These are phyloP conservation scores for Diplosoma virens DNA, from an alignment of 23 tunicate genomes.

Conservation along the genomic window DNA sequence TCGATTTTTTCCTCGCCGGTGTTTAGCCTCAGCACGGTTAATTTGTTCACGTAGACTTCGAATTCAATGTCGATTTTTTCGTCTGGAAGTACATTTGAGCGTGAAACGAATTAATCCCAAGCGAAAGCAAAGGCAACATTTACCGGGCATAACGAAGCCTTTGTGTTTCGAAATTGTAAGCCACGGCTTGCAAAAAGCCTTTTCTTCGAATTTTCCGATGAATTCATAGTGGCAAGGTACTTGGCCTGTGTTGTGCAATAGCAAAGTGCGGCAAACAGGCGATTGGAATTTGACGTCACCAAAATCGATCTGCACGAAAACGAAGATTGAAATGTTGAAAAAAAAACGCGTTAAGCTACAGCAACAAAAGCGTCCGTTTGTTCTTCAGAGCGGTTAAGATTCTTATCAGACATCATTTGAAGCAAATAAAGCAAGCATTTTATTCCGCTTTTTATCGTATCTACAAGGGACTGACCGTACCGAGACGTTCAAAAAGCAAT, in stretches of 20 bases:
- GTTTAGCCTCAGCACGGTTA: slow-evolving; percentile 46
- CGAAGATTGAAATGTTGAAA: too few relatives aligned
- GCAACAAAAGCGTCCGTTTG: too few relatives aligned
- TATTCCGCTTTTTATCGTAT: too few relatives aligned
- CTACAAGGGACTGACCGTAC: too few relatives aligned
- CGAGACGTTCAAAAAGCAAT: too few relatives aligned
- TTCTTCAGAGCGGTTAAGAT: too few relatives aligned
- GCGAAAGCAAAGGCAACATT: too few relatives aligned
- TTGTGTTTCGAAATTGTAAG: slow-evolving; percentile 46
- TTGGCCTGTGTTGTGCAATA: slow-evolving; percentile 61
- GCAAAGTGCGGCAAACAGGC: slow-evolving; percentile 19
- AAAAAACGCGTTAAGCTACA: too few relatives aligned
- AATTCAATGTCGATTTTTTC: slow-evolving; percentile 65
- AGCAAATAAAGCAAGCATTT: too few relatives aligned
- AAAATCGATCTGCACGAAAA: slow-evolving; percentile 58
- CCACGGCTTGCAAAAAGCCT: slow-evolving; percentile 58
- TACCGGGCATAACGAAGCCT: slow-evolving; percentile 72
- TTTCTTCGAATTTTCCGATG: slow-evolving; percentile 36
- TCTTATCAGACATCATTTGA: too few relatives aligned
- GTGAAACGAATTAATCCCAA: too few relatives aligned
- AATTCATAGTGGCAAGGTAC: slow-evolving; percentile 84
- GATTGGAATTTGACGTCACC: slow-evolving; percentile 51
- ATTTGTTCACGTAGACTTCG: slow-evolving; percentile 72
- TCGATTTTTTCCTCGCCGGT: slow-evolving; percentile 39
- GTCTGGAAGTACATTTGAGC: slow-evolving; percentile 27